Evolutionary conservation across 64 coral and sea anemone species (phyloP), one percentile per base, ranked within the genome.

Genomic region (Actinia tenebrosa): DNA sequence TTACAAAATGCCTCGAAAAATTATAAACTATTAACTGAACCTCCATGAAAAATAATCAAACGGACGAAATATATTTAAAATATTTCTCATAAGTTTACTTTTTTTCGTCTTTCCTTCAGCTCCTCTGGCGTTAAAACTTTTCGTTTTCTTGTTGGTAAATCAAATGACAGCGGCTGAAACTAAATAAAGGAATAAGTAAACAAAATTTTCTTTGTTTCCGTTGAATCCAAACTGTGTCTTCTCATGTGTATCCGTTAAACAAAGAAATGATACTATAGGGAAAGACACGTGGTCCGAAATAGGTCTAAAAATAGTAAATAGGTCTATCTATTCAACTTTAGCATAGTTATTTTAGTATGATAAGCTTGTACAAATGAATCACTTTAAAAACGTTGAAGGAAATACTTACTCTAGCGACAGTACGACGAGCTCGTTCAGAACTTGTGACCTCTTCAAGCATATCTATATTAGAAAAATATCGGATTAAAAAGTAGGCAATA

Each of bases 71-170:
- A 64, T 5, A 18, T 19, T 64, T 64, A 64, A 16, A n/a, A n/a
- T n/a, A n/a, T n/a, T n/a, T n/a, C n/a, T n/a, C n/a, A n/a, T n/a
- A n/a, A n/a, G n/a, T n/a, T n/a, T n/a, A 96, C 94, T 90, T 96
- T 91, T 82, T 69, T 90, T 11, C 81, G 86, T 93, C 91, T 85
- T 54, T 96, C 84, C 58, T 96, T 91, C 16, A 93, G 58, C 56
- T 96, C 94, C 53, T 96, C 94, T 86, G 85, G 85, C 7, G 91
- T 93, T 19, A 96, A 56, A 42, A 93, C 81, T 93, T 87, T 86
- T 60, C 94, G 87, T 60, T 96, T 93, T 83, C 91, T 87, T 0
- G 80, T 84, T 18, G 94, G 88, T 84, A 93, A 87, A 81, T 81
- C 50, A 20, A 81, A 47, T 3, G 30, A 30, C 53, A 5, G 79